Base-by-base conservation (phyloP, 2,888 invertebrate genomes). In the Hirudinaria manillensis region DNA sequence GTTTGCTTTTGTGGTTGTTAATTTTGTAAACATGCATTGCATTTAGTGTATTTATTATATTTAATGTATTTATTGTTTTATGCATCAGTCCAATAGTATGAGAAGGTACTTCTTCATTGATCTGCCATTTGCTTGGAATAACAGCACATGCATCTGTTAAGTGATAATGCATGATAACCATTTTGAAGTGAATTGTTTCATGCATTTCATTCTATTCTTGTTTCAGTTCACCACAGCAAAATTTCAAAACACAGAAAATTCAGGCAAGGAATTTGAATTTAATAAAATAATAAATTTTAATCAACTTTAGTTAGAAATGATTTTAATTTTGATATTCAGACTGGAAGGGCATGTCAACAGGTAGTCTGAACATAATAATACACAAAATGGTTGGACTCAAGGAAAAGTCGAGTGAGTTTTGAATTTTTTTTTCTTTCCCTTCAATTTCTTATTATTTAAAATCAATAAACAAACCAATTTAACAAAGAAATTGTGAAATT, bases 341-440 rank as follows among this genome's bases (percentile, higher is more conserved):
- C 10, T 45, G 13, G 13, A 45, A 71, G n/a, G 24, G 24, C 0
- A 45, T 51, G 16, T 21, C 71, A 19, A 68, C n/a, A 7, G 68
- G 68, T 7, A 68, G 32, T 34, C 34, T 68, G 36, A 68, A 34
- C n/a, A 34, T 68, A 34, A 68, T 34, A 68, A 68, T 68, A 4
- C 68, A 68, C 21, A 32, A 34, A 36, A 24, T 68, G 2, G n/a
- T n/a, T 68, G 68, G 68, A 29, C 32, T 68, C 29, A 68, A 68
- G 34, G 32, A 68, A 24, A 32, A 68, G n/a, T 29, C 36, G 13
- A 68, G 68, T 16, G 38, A 45, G 53, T 29, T 34, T 21, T 74
- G 2, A 66, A 34, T 36, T 19, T 27, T 19, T 72, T 3, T 68
- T 7, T 2, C 7, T n/a, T 34, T 32, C 21, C 3, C 29, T n/a